Percentiles rank a stretch among this genome's conserved stretches.
Conservation (phyloP, 2,797 vertebrate genomes). For the Notolepis coatsorum region DNA sequence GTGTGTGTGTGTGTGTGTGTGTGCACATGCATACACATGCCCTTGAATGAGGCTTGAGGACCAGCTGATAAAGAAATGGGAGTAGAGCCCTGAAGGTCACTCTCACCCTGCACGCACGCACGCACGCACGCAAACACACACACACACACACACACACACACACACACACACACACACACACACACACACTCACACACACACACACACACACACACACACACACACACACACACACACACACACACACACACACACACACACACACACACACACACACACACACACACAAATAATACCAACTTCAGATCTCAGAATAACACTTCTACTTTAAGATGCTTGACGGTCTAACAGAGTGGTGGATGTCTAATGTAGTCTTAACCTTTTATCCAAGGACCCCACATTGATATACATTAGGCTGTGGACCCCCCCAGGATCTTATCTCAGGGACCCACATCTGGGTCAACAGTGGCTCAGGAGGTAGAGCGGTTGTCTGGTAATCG, state of each 20-base stretch:
- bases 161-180: background rate
- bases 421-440: too few relatives aligned
- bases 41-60: conserved; percentile 37
- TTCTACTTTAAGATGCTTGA: too few relatives aligned
- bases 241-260: background rate
- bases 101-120: background rate
- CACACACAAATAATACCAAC: background rate
- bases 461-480: too few relatives aligned
- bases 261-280: background rate
- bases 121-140: background rate
- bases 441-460: too few relatives aligned
- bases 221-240: background rate
- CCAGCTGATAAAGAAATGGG: conserved; percentile 29
- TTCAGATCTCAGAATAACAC: too few relatives aligned
- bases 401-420: too few relatives aligned
- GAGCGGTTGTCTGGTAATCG: too few relatives aligned
- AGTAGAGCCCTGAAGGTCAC: conserved; percentile 4
- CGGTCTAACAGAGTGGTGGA: too few relatives aligned
- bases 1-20: background rate
- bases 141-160: background rate
- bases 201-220: background rate
- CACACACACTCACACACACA: background rate
- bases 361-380: too few relatives aligned
- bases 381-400: too few relatives aligned
- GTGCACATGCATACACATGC: too few relatives aligned